A percentile compares a stretch with the other conserved stretches of the same genome.
Conservation (phyloP, 2,888 invertebrate genomes). For the Trichopoda pennipes region DNA sequence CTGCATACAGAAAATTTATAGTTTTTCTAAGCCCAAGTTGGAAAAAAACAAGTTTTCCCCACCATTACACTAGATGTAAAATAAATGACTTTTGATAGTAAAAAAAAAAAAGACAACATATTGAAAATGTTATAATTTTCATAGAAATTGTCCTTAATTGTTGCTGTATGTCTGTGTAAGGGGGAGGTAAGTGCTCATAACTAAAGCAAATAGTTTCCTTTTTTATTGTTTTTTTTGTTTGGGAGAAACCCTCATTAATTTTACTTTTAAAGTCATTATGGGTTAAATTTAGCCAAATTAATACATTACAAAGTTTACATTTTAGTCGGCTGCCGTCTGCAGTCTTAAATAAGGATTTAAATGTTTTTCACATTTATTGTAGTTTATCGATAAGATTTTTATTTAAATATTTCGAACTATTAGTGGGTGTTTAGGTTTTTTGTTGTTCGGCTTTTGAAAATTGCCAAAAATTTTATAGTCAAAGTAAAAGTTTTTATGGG, state of each 20-base stretch:
- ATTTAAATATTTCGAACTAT: constrained; percentile 75
- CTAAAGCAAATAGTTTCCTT: constrained; percentile 62
- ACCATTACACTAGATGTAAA: constrained; percentile 33
- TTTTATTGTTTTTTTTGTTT: constrained; percentile 56
- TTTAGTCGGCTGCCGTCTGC: constrained; percentile 30
- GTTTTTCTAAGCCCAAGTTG: constrained; percentile 36
- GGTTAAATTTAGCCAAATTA: constrained; percentile 81
- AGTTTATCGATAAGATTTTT: constrained; percentile 70
- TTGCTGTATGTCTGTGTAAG: constrained; percentile 12
- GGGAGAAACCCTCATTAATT: constrained; percentile 80
- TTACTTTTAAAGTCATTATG: constrained; percentile 81
- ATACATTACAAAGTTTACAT: constrained; percentile 77
- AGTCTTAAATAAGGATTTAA: constrained; percentile 58
- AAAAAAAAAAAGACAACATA: constrained; percentile 47
- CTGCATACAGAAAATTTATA: constrained; percentile 51
- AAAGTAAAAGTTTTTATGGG: constrained; percentile 36
- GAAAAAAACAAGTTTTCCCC: constrained; percentile 39
- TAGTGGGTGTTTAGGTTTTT: constrained; percentile 70
- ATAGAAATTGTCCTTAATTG: constrained; percentile 61
- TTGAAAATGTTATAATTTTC: constrained; percentile 64
- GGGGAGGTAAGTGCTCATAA: constrained; percentile 26
- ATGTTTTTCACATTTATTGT: constrained; percentile 68
- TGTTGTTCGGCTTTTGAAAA: constrained; percentile 15
- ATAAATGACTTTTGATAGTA: constrained; percentile 33
- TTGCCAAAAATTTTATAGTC: constrained; percentile 38